Evolutionary conservation across 2,888 invertebrate genomes (phyloP).

Genomic region (Philereme transversata): DNA sequence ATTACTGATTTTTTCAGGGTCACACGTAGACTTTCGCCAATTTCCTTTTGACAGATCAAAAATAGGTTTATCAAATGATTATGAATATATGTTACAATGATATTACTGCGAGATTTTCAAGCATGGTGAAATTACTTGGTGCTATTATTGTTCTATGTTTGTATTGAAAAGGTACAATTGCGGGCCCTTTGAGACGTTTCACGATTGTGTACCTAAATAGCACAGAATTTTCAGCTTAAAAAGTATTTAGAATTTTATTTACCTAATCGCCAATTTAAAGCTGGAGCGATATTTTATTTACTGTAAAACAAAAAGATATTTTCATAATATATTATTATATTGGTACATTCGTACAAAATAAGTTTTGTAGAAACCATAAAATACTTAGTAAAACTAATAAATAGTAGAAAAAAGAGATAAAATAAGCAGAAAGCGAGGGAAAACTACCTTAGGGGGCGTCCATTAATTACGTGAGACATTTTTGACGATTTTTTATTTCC

Average conservation of each 20-base stretch:
- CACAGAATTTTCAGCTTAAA: slow-evolving; percentile 34
- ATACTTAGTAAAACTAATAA: slow-evolving; percentile 5
- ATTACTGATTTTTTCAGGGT: no score
- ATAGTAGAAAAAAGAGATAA: slow-evolving; percentile 1
- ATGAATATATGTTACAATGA: no score
- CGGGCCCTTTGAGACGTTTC: neutral
- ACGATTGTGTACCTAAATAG: slow-evolving; percentile 20
- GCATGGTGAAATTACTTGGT: no score
- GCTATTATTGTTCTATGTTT: slow-evolving; percentile 3
- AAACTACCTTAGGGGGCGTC: no score
- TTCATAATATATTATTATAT: no score
- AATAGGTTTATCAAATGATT: no score
- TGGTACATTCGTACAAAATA: neutral
- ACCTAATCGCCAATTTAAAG: slow-evolving; percentile 41
- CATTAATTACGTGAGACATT: no score
- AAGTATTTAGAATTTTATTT: slow-evolving; percentile 31
- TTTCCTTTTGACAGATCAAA: no score
- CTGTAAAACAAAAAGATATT: neutral
- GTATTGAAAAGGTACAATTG: slow-evolving; percentile 3
- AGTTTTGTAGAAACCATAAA: slow-evolving; percentile 22
- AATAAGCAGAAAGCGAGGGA: slow-evolving; percentile 26
- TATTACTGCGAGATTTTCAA: no score
- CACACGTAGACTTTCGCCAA: no score
- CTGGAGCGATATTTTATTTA: slow-evolving; percentile 40
- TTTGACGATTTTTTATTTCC: no score